Evolutionary conservation across 1,140 invertebrate genomes (phyloP).

Genomic region (Epicauta chinensis): DNA sequence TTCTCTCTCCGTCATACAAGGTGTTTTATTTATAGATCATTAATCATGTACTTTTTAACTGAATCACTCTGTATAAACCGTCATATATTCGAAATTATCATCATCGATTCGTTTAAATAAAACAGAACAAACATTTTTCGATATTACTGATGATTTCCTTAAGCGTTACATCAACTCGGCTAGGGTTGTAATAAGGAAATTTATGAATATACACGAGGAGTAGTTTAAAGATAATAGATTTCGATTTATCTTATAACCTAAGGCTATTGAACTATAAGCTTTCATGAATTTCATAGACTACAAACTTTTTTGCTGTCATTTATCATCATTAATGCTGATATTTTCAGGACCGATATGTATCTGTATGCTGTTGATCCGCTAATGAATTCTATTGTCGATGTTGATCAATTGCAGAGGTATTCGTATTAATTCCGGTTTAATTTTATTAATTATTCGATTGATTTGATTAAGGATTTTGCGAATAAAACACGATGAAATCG

Average conservation of each 20-base stretch:
- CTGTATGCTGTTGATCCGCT: slow-evolving; percentile 76
- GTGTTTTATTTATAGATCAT: too few relatives aligned
- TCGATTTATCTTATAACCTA: not conserved
- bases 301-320: too few relatives aligned
- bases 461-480: slow-evolving; percentile 50
- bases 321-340: slow-evolving; percentile 9
- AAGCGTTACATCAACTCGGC: too few relatives aligned
- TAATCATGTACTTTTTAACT: too few relatives aligned
- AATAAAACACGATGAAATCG: slow-evolving; percentile 53
- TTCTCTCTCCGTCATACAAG: too few relatives aligned
- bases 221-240: too few relatives aligned
- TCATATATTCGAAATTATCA: too few relatives aligned
- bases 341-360: slow-evolving; percentile 73
- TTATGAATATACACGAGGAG: not conserved
- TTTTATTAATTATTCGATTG: not conserved
- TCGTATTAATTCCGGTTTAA: slow-evolving; percentile 22
- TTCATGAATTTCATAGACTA: too few relatives aligned
- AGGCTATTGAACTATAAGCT: not conserved
- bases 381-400: slow-evolving; percentile 73
- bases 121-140: too few relatives aligned
- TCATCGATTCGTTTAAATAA: too few relatives aligned
- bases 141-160: too few relatives aligned
- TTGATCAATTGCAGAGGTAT: slow-evolving; percentile 69
- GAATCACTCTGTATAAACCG: too few relatives aligned
- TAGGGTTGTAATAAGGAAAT: not conserved